Evolutionary conservation across 2,888 invertebrate species (phyloP).

Genomic region (Barypeithes pellucidus): DNA sequence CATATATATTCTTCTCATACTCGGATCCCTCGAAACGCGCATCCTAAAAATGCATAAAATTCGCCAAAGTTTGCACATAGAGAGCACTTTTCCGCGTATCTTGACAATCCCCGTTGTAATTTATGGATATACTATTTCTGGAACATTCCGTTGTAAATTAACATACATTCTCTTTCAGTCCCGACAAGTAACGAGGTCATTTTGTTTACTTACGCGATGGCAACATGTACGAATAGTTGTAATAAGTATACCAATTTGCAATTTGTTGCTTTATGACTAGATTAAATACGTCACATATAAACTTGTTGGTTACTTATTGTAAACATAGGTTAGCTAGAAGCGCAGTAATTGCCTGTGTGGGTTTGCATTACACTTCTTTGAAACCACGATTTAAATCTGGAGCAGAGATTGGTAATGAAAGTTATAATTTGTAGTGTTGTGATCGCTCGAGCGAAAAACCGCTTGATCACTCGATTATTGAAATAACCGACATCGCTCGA

Average conservation of each 20-base stretch:
- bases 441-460: too few relatives aligned
- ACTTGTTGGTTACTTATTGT: not conserved
- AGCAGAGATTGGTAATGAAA: too few relatives aligned
- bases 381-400: too few relatives aligned
- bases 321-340: too few relatives aligned
- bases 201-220: conserved; percentile 11
- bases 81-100: conserved; percentile 41
- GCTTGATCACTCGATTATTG: too few relatives aligned
- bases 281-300: not conserved
- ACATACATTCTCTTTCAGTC: conserved; percentile 9
- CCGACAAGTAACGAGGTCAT: conserved; percentile 1
- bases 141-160: conserved; percentile 38
- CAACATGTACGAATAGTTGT: not conserved
- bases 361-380: too few relatives aligned
- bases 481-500: too few relatives aligned
- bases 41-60: conserved; percentile 39
- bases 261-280: not conserved
- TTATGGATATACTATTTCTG: conserved; percentile 26
- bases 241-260: not conserved
- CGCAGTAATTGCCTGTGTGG: too few relatives aligned
- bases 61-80: conserved; percentile 31
- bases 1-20: conserved; percentile 38
- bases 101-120: conserved; percentile 22
- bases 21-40: conserved; percentile 33
- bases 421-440: too few relatives aligned